Evolutionary conservation across 2,797 vertebrate species (phyloP), one percentile per base, ranked within the genome.

Genomic region (Enteromius trimaculatus): DNA sequence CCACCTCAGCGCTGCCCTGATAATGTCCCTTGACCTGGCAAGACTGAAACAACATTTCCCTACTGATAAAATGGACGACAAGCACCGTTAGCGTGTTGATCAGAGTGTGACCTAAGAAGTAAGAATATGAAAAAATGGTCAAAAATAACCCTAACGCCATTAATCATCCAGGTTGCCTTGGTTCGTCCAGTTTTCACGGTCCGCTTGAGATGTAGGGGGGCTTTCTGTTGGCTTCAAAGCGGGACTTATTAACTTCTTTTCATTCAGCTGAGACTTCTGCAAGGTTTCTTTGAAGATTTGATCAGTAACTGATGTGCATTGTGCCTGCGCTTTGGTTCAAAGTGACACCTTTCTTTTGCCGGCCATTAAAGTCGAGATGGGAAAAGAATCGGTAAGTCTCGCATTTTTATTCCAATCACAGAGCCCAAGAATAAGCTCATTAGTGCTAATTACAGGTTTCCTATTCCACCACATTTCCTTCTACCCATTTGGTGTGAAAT

Each of bases 231-330:
- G 90, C 93, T 94, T 95, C 92, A 94, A 94, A 95, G 90, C 87
- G 74, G 84, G 83, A 90, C 92, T 93, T 94, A 92, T 94, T 94
- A 94, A 90, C 90, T 92, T 91, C 82, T 86, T 89, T 92, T 94
- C 90, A 90, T 90, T 93, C 91, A 84, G 87, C 23, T 17, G 77
- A 91, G 84, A 90, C 81, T 88, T 89, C 80, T 87, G 89, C 78
- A 86, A 90, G 87, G 90, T 90, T 90, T 90, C 94, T 94, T 94
- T 94, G 88, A 95, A 92, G 93, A 89, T 92, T 91, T 93, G 92
- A 95, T 95, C 92, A 92, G 93, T 90, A 90, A 91, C 93, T 92
- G 92, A 92, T 94, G 93, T 90, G 87, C 85, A 87, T 89, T 88
- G 90, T 88, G 86, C 84, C 82, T 81, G 69, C 21, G 81, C 78